A percentile compares a stretch with the other conserved stretches of the same genome.
Evolutionary conservation across 2,113 vertebrate species (phyloP).

Genomic region (Alosa alosa): DNA sequence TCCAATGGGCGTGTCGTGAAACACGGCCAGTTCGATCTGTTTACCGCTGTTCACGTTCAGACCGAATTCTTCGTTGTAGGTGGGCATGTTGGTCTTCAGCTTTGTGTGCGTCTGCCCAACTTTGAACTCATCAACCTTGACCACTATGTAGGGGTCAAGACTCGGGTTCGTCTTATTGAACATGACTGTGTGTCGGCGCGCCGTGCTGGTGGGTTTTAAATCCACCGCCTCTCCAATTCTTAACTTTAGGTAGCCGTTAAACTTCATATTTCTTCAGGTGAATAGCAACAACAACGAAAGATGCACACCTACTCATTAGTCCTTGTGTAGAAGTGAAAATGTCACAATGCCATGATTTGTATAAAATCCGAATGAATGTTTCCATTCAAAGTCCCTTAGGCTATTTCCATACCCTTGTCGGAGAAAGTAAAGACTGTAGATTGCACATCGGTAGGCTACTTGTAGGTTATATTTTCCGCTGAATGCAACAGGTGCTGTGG

Average conservation of each 20-base stretch:
- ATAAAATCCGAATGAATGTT: neutral
- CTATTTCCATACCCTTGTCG: neutral
- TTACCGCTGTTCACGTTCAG: slow-evolving; percentile 80
- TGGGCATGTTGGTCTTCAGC: slow-evolving; percentile 92
- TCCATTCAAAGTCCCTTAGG: neutral
- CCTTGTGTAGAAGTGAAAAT: neutral
- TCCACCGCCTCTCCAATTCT: slow-evolving; percentile 92
- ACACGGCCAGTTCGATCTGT: slow-evolving; percentile 88
- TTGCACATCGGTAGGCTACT: neutral
- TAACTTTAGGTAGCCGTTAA: slow-evolving; percentile 89
- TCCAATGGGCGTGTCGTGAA: slow-evolving; percentile 94
- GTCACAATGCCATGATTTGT: neutral
- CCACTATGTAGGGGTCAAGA: slow-evolving; percentile 90
- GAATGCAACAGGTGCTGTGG: neutral
- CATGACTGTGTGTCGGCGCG: slow-evolving; percentile 85
- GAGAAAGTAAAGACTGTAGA: neutral
- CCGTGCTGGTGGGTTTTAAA: slow-evolving; percentile 88
- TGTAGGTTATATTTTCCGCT: neutral
- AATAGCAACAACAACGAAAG: neutral
- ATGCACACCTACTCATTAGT: neutral
- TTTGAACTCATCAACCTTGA: slow-evolving; percentile 92
- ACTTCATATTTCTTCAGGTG: slow-evolving; percentile 77
- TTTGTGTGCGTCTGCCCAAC: slow-evolving; percentile 92
- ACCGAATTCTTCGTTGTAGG: slow-evolving; percentile 94
- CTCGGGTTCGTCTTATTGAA: slow-evolving; percentile 78